Evolutionary conservation across 2,113 vertebrate genomes (phyloP).

Genomic region (Athene noctua): DNA sequence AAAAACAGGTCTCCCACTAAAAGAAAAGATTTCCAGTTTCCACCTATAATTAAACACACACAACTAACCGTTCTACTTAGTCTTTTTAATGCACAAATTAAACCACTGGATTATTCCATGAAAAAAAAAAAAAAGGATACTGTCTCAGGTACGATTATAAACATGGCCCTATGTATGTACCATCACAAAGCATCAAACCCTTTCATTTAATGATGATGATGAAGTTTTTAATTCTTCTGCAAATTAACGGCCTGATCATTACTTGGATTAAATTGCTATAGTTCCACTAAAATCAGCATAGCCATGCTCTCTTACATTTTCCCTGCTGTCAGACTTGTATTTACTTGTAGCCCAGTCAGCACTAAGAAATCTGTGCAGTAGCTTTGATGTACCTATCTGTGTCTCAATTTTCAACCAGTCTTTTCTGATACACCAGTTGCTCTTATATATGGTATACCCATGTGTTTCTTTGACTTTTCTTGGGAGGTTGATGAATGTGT

Average conservation of each 20-base stretch:
- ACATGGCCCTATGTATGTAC: not conserved
- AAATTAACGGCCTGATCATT: not conserved
- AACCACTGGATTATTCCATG: not conserved
- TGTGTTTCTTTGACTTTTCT: constrained; percentile 67
- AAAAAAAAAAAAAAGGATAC: not conserved
- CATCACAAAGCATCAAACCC: not conserved
- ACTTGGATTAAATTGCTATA: not conserved
- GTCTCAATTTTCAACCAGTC: not conserved
- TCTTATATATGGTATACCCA: constrained; percentile 27
- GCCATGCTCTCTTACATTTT: not conserved
- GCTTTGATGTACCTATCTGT: not conserved
- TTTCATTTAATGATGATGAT: not conserved
- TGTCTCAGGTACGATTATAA: not conserved
- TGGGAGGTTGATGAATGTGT: constrained; percentile 63
- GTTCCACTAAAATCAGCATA: not conserved
- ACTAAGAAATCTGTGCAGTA: not conserved
- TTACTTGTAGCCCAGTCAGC: not conserved
- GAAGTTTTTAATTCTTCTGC: not conserved
- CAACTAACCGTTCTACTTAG: not conserved
- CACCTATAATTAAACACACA: not conserved
- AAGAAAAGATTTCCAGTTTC: not conserved
- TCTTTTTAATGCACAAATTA: not conserved
- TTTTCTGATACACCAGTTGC: constrained; percentile 3
- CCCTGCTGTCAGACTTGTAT: not conserved
- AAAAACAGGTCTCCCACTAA: not conserved